Evolutionary conservation across 2,797 vertebrate species (phyloP).

Genomic region (Poecile montanus): DNA sequence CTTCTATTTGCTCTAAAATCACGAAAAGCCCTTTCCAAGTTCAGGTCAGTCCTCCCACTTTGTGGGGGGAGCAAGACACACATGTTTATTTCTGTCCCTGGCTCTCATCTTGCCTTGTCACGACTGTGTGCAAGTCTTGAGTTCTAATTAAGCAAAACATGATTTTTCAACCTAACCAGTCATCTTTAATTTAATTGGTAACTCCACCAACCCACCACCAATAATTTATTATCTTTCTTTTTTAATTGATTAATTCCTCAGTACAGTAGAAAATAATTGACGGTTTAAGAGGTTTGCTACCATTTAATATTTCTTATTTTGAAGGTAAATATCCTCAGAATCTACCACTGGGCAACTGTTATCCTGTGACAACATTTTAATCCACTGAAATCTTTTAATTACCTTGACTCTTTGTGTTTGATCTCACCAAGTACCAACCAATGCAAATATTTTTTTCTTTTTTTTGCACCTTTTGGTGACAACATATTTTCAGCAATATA

Average conservation of each 20-base stretch:
- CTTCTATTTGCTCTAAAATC: not conserved
- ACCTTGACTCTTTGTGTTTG: not conserved
- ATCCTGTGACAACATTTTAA: not conserved
- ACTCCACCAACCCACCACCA: not conserved
- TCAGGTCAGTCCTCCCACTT: not conserved
- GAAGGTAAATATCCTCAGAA: not conserved
- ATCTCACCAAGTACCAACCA: not conserved
- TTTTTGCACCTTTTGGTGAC: not conserved
- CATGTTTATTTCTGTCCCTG: not conserved
- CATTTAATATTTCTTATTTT: conserved; percentile 7
- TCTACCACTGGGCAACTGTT: not conserved
- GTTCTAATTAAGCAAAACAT: not conserved
- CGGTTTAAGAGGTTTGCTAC: conserved; percentile 4
- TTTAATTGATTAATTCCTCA: not conserved
- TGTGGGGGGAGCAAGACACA: not conserved
- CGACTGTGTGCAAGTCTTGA: not conserved
- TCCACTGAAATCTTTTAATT: conserved; percentile 10
- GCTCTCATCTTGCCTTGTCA: not conserved
- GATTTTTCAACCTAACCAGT: not conserved
- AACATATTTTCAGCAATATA: not conserved
- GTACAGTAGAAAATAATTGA: conserved; percentile 2
- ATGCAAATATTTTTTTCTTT: not conserved
- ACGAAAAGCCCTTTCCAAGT: not conserved
- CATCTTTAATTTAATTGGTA: not conserved
- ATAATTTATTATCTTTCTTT: not conserved